phyloP scores from a whole-genome alignment of 2,797 vertebrate genomes.

The Gambelia wislizenii region DNA sequence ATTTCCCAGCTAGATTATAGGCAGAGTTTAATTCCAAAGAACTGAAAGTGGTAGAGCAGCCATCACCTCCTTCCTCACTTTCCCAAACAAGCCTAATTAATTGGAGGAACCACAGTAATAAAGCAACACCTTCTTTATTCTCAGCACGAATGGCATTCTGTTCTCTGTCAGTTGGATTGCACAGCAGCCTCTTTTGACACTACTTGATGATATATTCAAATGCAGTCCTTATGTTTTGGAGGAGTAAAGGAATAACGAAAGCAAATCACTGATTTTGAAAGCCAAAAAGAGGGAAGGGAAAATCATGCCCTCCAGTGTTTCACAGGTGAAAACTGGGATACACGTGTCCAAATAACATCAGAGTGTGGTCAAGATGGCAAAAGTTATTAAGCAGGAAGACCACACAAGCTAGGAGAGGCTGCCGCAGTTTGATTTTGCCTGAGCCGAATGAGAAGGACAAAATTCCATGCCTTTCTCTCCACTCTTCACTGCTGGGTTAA shows the following conservation, averaged over 20 bases:
- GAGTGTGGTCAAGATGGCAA: too few relatives aligned
- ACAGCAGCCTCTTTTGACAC: neutral
- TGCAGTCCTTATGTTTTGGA: neutral
- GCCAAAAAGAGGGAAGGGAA: neutral
- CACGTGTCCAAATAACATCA: too few relatives aligned
- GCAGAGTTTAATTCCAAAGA: conserved; percentile 32
- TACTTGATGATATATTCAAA: conserved; percentile 3
- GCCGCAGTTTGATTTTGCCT: too few relatives aligned
- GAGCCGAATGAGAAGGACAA: too few relatives aligned
- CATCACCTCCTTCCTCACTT: conserved; percentile 10
- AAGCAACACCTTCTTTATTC: neutral
- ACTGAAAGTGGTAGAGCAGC: conserved; percentile 1
- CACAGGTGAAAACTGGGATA: too few relatives aligned
- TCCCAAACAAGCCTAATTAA: conserved; percentile 14
- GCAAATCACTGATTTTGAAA: neutral
- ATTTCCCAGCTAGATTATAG: conserved; percentile 27
- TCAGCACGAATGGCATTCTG: neutral
- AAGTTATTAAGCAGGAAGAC: too few relatives aligned
- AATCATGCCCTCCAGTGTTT: too few relatives aligned
- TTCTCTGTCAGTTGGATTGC: conserved; percentile 4
- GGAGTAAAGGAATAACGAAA: neutral
- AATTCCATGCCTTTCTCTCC: too few relatives aligned
- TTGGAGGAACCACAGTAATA: neutral
- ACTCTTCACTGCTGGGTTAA: too few relatives aligned
- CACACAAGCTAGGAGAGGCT: too few relatives aligned